A percentile compares a stretch with the other conserved stretches of the same genome.
phyloP scores from a whole-genome alignment of 2,888 invertebrate species.

The Drosophila koepferae region DNA sequence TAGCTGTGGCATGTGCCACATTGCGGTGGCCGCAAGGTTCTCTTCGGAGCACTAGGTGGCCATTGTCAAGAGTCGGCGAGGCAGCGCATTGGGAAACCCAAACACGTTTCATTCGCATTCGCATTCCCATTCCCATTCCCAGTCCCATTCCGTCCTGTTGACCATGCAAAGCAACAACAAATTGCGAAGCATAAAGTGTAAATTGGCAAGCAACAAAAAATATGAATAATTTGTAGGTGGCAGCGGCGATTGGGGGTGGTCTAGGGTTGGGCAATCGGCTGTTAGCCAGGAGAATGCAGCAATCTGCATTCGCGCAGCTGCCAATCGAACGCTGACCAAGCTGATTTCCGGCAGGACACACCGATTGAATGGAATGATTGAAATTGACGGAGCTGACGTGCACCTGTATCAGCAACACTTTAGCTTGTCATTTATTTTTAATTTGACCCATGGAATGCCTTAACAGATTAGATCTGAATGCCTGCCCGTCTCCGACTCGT shows the following conservation, averaged over 20 bases:
- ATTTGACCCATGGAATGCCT: neutral
- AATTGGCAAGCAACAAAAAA: constrained; percentile 34
- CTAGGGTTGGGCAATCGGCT: neutral
- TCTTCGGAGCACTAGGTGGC: constrained; percentile 21
- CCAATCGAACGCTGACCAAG: constrained; percentile 44
- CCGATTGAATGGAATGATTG: neutral
- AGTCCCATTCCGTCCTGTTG: neutral
- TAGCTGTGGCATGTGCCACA: constrained; percentile 8
- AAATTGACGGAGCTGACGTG: constrained; percentile 2
- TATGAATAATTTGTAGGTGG: constrained; percentile 54
- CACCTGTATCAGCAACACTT: neutral
- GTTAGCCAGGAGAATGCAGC: constrained; percentile 21
- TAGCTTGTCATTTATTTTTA: neutral
- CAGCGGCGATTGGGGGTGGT: neutral
- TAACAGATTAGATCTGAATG: neutral
- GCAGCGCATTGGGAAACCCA: constrained; percentile 30
- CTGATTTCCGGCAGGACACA: constrained; percentile 38
- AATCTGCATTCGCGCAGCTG: constrained; percentile 15
- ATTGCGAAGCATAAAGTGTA: constrained; percentile 45
- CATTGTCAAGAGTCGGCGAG: constrained; percentile 10
- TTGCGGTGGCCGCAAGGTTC: constrained; percentile 29
- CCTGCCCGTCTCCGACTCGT: too few species aligned
- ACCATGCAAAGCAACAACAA: constrained; percentile 35
- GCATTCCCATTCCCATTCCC: neutral
- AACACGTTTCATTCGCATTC: constrained; percentile 33